phyloP scores from a whole-genome alignment of 2,888 invertebrate genomes.

The Drosophila peninsularis region DNA sequence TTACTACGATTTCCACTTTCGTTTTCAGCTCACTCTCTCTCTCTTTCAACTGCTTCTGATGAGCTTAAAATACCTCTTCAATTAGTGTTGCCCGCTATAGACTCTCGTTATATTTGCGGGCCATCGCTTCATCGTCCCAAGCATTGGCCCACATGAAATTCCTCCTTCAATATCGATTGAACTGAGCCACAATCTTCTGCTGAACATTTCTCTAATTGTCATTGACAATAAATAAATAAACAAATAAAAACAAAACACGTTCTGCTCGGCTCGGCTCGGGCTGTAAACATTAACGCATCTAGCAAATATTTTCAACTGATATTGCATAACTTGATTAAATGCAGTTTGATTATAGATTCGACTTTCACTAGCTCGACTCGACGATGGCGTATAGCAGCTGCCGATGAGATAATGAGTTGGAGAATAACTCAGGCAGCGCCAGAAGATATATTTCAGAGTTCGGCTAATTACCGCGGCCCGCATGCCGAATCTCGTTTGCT shows the following conservation, averaged over 20 bases:
- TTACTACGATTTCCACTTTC: neutral
- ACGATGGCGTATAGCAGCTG: neutral
- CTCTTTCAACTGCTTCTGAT: neutral
- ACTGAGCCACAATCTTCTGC: too few relatives aligned
- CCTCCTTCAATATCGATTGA: too few relatives aligned
- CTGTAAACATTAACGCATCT: neutral
- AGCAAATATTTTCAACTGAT: neutral
- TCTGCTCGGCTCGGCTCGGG: neutral
- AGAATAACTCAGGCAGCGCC: slow-evolving; percentile 11
- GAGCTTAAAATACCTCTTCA: neutral
- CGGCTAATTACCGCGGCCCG: slow-evolving; percentile 12
- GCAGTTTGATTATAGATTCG: neutral
- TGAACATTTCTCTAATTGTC: too few relatives aligned
- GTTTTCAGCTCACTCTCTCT: neutral
- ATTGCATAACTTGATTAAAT: neutral
- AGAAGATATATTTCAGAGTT: neutral
- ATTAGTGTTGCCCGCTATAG: neutral
- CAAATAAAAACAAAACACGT: neutral
- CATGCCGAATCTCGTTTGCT: neutral
- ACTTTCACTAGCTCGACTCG: slow-evolving; percentile 16
- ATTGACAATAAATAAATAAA: neutral
- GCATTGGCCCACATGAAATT: neutral
- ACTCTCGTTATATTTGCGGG: too few relatives aligned
- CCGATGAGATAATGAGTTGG: slow-evolving; percentile 20
- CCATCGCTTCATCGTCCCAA: neutral